These are phyloP conservation scores for Ichneumoninae sp. DNA, from an alignment of 2,888 invertebrate species.

Conservation along the genomic window DNA sequence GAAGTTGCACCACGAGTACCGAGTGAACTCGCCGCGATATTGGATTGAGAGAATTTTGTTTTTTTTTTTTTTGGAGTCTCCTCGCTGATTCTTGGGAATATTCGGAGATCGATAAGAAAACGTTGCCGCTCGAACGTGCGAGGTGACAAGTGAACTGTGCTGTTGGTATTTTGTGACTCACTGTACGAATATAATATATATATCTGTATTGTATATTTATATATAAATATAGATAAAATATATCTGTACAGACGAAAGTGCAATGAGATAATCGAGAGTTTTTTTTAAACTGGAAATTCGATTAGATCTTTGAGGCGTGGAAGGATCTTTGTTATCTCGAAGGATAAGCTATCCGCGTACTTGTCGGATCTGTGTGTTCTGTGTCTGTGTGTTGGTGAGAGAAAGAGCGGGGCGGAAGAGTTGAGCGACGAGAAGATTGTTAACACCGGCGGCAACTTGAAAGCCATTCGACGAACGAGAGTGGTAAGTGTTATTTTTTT, in stretches of 20 bases:
- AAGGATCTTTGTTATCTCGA: slow-evolving; percentile 16
- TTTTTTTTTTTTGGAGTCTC: slow-evolving; percentile 6
- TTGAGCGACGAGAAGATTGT: slow-evolving; percentile 67
- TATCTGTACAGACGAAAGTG: slow-evolving; percentile 40
- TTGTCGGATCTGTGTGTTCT: slow-evolving; percentile 31
- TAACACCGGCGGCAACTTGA: slow-evolving; percentile 71
- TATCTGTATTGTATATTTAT: not conserved
- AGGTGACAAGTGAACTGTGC: slow-evolving; percentile 52
- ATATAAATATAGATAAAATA: slow-evolving; percentile 14
- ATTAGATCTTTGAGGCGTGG: slow-evolving; percentile 5
- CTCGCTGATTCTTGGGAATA: not conserved
- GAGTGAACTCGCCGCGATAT: slow-evolving; percentile 6
- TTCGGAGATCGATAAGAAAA: slow-evolving; percentile 27
- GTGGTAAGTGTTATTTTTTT: slow-evolving; percentile 68
- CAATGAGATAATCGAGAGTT: slow-evolving; percentile 37
- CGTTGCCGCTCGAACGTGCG: slow-evolving; percentile 9
- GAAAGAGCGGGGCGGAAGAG: slow-evolving; percentile 3
- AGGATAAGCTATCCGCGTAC: slow-evolving; percentile 11
- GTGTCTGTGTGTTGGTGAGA: slow-evolving; percentile 26
- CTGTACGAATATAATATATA: slow-evolving; percentile 30
- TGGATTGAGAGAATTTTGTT: slow-evolving; percentile 1
- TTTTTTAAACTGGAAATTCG: slow-evolving; percentile 45
- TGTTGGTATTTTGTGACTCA: slow-evolving; percentile 46
- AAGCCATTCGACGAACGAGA: slow-evolving; percentile 65
- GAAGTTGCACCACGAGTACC: not conserved